Evolutionary conservation across 2,888 invertebrate species (phyloP), one percentile per base, ranked within the genome.

Genomic region (Euplagia quadripunctaria): DNA sequence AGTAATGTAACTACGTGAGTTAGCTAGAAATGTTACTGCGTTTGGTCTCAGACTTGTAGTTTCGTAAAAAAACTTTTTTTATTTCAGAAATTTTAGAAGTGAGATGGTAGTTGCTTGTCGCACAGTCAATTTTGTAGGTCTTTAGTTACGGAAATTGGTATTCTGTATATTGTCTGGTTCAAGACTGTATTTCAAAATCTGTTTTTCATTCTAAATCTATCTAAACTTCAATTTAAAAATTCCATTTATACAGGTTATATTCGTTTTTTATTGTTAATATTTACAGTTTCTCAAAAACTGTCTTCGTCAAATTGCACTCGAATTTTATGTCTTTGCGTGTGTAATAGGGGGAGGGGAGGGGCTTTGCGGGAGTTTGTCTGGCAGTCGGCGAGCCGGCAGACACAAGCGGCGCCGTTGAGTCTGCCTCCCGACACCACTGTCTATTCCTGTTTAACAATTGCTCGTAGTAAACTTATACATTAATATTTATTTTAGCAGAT

Each of bases 331-430:
- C 85, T 85, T 84, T 86, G 83, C 81, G 80, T 84, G 87, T 81
- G 79, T 87, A 86, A 87, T 86, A 84, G 86, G 76, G 64, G 64
- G 52, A 43, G 17, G 58, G 58, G 58, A 16, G 68, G 52, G 68
- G 69, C 55, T 70, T 84, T 80, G 81, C 79, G 84, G 80, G 86
- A 79, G 85, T 85, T 85, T 67, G 86, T 86, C 86, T 86, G 77
- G 79, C 79, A 78, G 71, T 51, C 68, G 72, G 61, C 74, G 77
- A 55, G 72, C 64, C 78, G 76, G 81, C 81, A 81, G 83, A 82
- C 82, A 70, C 41, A 72, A 68, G 65, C 20, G 93, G 94, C 94
- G 94, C 92, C 94, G 87, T 73, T 88, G 81, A 75, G 94, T 93
- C 94, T 94, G 88, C 88, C 91, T 89, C 90, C 90, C 84, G 85